phyloP scores from a whole-genome alignment of 2,113 vertebrate genomes.

The Pelvicachromis taeniatus region DNA sequence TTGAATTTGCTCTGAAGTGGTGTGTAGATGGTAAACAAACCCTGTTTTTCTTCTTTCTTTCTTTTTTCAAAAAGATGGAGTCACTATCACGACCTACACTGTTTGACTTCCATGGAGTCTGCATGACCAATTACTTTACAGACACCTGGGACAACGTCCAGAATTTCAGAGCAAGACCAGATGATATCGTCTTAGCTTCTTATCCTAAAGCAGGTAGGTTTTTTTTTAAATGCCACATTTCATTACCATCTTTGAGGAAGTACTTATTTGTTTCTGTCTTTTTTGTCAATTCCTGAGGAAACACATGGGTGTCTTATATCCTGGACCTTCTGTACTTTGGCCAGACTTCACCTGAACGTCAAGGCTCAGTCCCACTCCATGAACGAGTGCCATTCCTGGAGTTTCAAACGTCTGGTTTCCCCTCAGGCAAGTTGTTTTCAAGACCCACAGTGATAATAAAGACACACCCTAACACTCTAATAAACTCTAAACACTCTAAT shows the following conservation, averaged over 20 bases:
- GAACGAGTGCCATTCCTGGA: slow-evolving; percentile 7
- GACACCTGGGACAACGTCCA: slow-evolving; percentile 76
- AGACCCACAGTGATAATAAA: neutral
- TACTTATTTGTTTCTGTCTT: neutral
- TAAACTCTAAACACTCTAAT: neutral
- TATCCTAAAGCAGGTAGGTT: slow-evolving; percentile 81
- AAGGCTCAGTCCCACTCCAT: neutral
- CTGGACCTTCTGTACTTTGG: neutral
- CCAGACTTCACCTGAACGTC: neutral
- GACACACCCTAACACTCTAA: too few relatives aligned
- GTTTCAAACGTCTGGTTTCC: neutral
- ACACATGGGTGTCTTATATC: slow-evolving; percentile 8
- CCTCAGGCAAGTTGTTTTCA: neutral
- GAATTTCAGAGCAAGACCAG: slow-evolving; percentile 73
- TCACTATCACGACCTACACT: slow-evolving; percentile 6
- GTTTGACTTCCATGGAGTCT: slow-evolving; percentile 67
- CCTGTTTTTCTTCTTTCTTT: neutral
- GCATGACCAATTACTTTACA: slow-evolving; percentile 48
- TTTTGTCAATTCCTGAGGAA: neutral
- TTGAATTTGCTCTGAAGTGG: neutral
- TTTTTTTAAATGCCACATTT: neutral
- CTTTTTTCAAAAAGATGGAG: slow-evolving; percentile 20
- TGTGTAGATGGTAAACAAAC: neutral
- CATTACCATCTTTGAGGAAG: neutral
- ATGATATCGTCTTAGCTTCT: slow-evolving; percentile 79